These are phyloP conservation scores for Nothocercus julius DNA, from an alignment of 2,113 vertebrate species.

Conservation along the genomic window DNA sequence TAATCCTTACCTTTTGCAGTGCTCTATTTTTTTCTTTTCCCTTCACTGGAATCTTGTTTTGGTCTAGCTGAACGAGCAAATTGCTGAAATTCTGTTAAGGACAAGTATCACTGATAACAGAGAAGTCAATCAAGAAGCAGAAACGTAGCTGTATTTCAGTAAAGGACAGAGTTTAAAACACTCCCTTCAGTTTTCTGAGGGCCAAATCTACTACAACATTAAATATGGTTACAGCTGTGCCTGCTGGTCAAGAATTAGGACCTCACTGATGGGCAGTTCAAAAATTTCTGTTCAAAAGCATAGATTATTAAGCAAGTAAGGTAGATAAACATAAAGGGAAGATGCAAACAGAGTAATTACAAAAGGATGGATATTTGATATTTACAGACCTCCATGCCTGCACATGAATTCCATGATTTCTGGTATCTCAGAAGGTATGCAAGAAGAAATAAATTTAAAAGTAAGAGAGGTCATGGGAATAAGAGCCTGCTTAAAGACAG, in stretches of 20 bases:
- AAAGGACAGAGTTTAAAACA: background rate
- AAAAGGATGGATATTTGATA: background rate
- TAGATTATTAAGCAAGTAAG: background rate
- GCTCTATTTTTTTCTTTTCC: constrained; percentile 74
- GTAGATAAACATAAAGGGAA: background rate
- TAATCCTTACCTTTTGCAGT: constrained; percentile 67
- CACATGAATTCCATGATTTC: background rate
- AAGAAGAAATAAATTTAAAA: background rate
- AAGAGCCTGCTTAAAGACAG: background rate
- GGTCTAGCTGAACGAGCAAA: constrained; percentile 96
- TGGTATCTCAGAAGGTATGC: background rate
- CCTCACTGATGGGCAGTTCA: background rate
- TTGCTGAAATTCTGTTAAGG: constrained; percentile 84
- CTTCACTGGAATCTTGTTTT: constrained; percentile 84
- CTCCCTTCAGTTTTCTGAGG: background rate
- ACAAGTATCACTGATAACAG: background rate
- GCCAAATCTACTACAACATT: background rate
- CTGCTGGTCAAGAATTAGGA: background rate
- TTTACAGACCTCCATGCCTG: background rate
- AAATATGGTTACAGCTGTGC: background rate
- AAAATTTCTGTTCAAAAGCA: background rate
- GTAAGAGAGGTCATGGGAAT: background rate
- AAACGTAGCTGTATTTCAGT: background rate
- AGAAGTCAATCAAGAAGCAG: background rate
- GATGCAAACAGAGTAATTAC: background rate